Conservation (phyloP, 2,797 vertebrate species). For the Anableps anableps region DNA sequence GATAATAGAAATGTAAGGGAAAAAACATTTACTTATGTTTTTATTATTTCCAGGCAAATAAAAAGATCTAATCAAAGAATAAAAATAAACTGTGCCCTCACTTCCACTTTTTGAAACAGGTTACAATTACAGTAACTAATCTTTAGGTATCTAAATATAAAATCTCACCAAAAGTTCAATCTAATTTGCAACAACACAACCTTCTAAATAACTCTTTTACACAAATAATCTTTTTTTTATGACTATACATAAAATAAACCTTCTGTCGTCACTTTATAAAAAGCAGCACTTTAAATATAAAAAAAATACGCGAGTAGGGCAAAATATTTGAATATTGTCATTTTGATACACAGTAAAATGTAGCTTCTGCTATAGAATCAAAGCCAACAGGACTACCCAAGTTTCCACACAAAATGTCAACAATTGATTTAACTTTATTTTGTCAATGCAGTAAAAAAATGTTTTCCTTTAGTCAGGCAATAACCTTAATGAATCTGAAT, state of each 20-base stretch:
- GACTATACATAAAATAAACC: neutral
- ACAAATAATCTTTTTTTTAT: neutral
- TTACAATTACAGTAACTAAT: neutral
- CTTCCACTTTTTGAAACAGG: neutral
- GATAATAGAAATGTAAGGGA: neutral
- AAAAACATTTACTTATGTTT: neutral
- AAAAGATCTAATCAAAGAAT: neutral
- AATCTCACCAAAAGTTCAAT: neutral
- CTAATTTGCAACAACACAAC: neutral
- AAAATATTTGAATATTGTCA: neutral
- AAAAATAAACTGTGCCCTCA: neutral
- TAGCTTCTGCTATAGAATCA: neutral
- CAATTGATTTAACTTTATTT: neutral
- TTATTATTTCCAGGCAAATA: neutral
- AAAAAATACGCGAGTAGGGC: neutral
- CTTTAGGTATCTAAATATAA: neutral
- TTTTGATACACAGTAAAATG: neutral
- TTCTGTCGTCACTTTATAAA: neutral
- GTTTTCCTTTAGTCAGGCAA: neutral
- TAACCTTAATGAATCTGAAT: neutral
- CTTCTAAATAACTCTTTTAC: neutral
- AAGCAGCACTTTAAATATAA: neutral
- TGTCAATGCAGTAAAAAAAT: neutral
- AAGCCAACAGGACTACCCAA: neutral
- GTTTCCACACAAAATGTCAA: neutral